phyloP scores from a whole-genome alignment of 2,888 invertebrate species.

The Alentia gelatinosa region DNA sequence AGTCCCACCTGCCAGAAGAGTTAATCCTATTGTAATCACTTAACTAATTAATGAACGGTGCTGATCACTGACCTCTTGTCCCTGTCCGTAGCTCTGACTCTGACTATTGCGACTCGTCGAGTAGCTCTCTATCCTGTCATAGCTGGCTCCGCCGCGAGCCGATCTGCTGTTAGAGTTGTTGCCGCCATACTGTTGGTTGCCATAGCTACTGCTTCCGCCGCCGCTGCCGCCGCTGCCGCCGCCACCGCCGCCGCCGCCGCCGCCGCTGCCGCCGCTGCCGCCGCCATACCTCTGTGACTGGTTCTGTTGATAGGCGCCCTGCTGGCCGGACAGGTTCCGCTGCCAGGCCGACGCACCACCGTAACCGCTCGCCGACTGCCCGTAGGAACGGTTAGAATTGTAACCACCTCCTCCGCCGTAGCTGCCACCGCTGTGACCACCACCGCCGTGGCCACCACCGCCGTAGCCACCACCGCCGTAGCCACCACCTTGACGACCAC shows the following conservation, averaged over 20 bases:
- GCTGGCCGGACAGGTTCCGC: constrained; percentile 42
- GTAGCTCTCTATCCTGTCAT: constrained; percentile 39
- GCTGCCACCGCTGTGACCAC: neutral
- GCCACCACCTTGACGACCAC: neutral
- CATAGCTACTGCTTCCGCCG: neutral
- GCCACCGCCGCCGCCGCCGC: neutral
- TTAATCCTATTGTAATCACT: no score
- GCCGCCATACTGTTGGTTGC: neutral
- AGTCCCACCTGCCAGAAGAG: no score
- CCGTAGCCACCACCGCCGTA: neutral
- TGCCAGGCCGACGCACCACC: neutral
- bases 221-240: neutral
- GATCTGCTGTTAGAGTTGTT: neutral
- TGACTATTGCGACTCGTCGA: neutral
- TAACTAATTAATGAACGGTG: neutral
- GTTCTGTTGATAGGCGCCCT: constrained; percentile 36
- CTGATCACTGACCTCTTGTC: neutral
- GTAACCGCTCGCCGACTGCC: neutral
- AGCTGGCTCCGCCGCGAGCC: neutral
- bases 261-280: neutral
- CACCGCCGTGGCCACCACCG: neutral
- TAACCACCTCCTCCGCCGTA: neutral
- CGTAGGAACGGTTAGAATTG: neutral
- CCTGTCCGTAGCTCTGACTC: neutral
- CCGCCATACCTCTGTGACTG: neutral